phyloP scores from a whole-genome alignment of 53 echinoderm and acorn worm species.

The Holothuria leucospilota region DNA sequence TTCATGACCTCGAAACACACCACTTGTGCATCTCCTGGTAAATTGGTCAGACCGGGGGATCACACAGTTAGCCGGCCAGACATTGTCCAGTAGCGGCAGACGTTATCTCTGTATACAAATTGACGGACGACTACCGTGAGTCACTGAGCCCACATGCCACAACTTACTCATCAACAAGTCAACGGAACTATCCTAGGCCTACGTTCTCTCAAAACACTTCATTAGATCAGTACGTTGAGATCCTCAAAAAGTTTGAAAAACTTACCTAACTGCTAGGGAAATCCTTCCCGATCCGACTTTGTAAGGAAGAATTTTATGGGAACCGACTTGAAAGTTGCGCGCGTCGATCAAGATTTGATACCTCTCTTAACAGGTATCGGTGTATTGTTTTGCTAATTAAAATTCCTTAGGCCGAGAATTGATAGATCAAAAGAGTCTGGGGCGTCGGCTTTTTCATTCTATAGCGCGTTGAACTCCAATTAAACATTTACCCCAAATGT shows the following conservation, averaged over 20 bases:
- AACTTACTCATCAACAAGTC: slow-evolving; percentile 50
- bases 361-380: slow-evolving; percentile 50
- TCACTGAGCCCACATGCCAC: slow-evolving; percentile 39
- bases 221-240: not conserved
- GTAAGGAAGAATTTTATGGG: slow-evolving; percentile 4
- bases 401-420: slow-evolving; percentile 48
- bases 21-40: too few relatives aligned
- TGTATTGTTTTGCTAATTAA: slow-evolving; percentile 50
- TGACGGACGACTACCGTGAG: slow-evolving; percentile 6
- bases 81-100: slow-evolving; percentile 38
- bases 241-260: slow-evolving; percentile 32
- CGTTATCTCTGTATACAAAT: slow-evolving; percentile 14
- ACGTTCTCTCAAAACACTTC: slow-evolving; percentile 15
- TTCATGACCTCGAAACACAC: too few relatives aligned
- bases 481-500: slow-evolving; percentile 24
- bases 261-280: slow-evolving; percentile 24
- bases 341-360: slow-evolving; percentile 37
- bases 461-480: slow-evolving; percentile 11
- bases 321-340: slow-evolving; percentile 35
- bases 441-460: slow-evolving; percentile 27
- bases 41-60: not conserved
- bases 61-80: slow-evolving; percentile 26
- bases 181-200: not conserved
- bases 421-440: slow-evolving; percentile 34
- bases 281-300: slow-evolving; percentile 30